Evolutionary conservation across 1,140 invertebrate species (phyloP).

Genomic region (Ceratina japonica): DNA sequence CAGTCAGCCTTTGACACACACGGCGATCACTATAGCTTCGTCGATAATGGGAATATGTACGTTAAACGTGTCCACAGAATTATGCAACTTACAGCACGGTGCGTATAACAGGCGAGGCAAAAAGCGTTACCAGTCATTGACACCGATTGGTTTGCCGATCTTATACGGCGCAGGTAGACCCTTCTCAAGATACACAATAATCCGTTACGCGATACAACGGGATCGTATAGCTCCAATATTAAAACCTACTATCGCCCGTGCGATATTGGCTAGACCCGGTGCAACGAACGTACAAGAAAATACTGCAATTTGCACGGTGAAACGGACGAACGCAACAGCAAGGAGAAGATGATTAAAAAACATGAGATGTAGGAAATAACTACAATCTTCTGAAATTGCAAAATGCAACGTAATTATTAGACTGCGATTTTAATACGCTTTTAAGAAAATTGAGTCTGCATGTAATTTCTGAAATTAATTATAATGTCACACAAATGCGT

Average conservation of each 20-base stretch:
- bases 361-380: no score
- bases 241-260: neutral
- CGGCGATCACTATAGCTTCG: neutral
- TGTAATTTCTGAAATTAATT: no score
- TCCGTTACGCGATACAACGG: conserved; percentile 49
- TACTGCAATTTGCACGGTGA: neutral
- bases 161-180: conserved; percentile 27
- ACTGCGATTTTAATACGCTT: no score
- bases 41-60: neutral
- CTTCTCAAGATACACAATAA: conserved; percentile 38
- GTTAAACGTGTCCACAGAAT: neutral
- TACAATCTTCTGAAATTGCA: neutral
- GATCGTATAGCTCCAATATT: conserved; percentile 28
- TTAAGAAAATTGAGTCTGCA: no score
- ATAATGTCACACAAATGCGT: no score
- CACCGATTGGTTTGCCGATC: conserved; percentile 35
- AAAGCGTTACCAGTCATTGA: conserved; percentile 21
- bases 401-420: neutral
- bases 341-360: no score
- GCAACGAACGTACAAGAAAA: neutral
- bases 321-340: neutral
- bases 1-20: neutral
- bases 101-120: conserved; percentile 1
- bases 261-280: neutral
- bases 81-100: neutral